Base-by-base conservation (phyloP, 2,888 invertebrate species). In the Athalia rosae region DNA sequence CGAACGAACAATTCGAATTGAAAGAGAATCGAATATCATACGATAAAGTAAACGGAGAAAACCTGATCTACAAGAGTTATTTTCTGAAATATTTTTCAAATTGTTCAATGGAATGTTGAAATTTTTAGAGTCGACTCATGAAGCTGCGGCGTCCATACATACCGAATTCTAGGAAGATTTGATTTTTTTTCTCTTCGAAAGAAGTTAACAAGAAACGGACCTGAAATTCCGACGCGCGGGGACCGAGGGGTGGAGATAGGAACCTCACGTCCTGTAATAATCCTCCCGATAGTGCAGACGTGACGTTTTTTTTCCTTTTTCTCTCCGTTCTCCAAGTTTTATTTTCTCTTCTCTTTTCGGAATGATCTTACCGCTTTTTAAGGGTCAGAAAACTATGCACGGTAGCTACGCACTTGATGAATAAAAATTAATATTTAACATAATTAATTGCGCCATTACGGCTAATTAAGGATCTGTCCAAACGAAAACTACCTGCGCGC, bases 371-470 rank as follows among this genome's bases (percentile, higher is more conserved):
- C 53, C 53, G 45, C 69, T 58, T 28, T 58, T 71, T 71, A 50
- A 4, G 50, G 71, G 58, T 13, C 8, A 9, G 13, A 48, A 11
- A 8, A 15, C 59, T 59, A 59, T 48, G 77, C 50, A 77, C 80
- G 77, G 78, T 80, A 80, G 81, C 79, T 76, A 41, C 41, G 76
- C 47, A 73, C 74, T 78, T 69, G 78, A 71, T 56, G 77, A 81
- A 80, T 83, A 80, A 84, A 84, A 84, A 85, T 87, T 84, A 84
- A 86, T 86, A 85, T 85, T 83, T 83, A 80, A 80, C 80, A 80
- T 83, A 84, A 85, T 87, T 84, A 84, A 76, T 64, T 76, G 48
- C 64, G 74, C 41, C 64, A 53, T 76, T 63, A 76, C 56, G 58
- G 61, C 78, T 76, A 76, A 78, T 77, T 77, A 77, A 77, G 73